Evolutionary conservation across 2,797 vertebrate genomes (phyloP).

Genomic region (Crax fasciolata): DNA sequence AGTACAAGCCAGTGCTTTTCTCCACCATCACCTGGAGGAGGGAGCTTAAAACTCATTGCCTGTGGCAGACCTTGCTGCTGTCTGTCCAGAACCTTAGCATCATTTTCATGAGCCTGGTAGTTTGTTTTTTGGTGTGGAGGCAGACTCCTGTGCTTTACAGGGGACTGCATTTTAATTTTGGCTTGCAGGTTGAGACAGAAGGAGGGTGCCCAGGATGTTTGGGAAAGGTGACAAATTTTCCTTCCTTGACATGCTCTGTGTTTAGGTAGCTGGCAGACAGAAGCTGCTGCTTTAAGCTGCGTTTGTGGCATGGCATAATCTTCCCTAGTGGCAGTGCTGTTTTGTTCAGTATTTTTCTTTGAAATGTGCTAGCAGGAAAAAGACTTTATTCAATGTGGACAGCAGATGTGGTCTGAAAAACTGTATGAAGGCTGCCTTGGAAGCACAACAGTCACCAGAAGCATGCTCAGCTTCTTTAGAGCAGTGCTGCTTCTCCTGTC

Average conservation of each 20-base stretch:
- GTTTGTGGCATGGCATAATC: background rate
- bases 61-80: background rate
- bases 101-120: background rate
- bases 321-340: background rate
- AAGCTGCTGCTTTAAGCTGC: background rate
- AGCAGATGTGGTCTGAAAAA: background rate
- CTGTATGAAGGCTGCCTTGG: background rate
- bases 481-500: background rate
- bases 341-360: background rate
- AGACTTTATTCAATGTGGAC: background rate
- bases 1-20: background rate
- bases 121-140: background rate
- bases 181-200: background rate
- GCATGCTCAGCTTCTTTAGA: background rate
- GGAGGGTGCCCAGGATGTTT: background rate
- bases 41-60: background rate
- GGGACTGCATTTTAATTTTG: background rate
- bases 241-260: background rate
- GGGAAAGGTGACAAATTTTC: background rate
- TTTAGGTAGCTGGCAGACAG: background rate
- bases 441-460: accelerated
- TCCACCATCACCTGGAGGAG: background rate
- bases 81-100: background rate
- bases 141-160: background rate
- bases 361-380: background rate